Conservation (phyloP, 2,888 invertebrate species). For the Eutolmus rufibarbis region DNA sequence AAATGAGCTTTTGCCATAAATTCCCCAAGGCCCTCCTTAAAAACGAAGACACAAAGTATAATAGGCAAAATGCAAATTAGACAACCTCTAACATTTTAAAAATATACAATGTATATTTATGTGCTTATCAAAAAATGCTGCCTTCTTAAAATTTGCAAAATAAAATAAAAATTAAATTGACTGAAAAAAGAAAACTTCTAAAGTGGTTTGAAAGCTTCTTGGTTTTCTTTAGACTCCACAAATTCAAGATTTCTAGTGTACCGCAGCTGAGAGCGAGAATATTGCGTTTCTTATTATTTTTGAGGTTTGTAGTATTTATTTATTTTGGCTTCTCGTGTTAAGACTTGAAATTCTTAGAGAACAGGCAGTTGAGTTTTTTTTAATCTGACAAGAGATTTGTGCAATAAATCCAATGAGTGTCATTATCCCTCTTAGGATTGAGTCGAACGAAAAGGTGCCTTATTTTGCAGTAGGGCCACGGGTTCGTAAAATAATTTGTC, state of each 20-base stretch:
- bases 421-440: background rate
- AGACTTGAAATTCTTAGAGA: background rate
- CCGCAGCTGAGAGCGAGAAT: background rate
- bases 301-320: background rate
- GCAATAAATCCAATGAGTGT: background rate
- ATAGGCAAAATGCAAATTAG: background rate
- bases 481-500: slow-evolving; percentile 55
- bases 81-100: background rate
- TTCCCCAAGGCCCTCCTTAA: background rate
- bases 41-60: background rate
- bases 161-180: background rate
- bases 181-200: background rate
- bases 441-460: background rate
- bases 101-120: background rate
- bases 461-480: slow-evolving; percentile 58
- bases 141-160: background rate
- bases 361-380: background rate
- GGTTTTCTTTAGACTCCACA: background rate
- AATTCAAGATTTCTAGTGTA: background rate
- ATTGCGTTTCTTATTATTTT: background rate
- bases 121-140: background rate
- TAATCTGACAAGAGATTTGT: background rate
- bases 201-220: background rate
- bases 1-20: background rate
- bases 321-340: background rate